A percentile compares a stretch with the other conserved stretches of the same genome.
These are phyloP conservation scores for Netelia inedita DNA, from an alignment of 2,888 invertebrate genomes.

Conservation along the genomic window DNA sequence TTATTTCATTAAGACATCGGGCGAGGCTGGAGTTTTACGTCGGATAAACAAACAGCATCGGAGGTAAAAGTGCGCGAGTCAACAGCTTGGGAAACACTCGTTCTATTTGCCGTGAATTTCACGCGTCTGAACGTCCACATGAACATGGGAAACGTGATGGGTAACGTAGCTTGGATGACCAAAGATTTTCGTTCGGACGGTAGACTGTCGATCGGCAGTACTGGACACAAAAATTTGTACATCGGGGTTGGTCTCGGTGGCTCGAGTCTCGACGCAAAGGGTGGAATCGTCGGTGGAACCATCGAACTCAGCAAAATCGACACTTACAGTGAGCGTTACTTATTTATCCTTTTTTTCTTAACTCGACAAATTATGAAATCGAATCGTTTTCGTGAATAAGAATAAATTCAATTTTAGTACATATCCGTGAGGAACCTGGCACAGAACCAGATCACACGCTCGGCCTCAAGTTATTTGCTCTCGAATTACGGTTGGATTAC, in stretches of 20 bases:
- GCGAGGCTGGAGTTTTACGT: constrained; percentile 87
- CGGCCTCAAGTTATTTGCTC: constrained; percentile 92
- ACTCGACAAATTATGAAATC: constrained; percentile 30
- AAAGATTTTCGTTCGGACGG: constrained; percentile 97
- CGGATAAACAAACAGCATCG: constrained; percentile 87
- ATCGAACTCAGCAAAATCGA: constrained; percentile 96
- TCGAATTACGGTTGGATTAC: constrained; percentile 97
- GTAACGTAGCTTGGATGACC: constrained; percentile 98
- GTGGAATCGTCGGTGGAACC: constrained; percentile 98
- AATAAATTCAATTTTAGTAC: constrained; percentile 87
- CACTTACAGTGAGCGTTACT: constrained; percentile 89
- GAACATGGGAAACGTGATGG: constrained; percentile 99
- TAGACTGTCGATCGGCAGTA: constrained; percentile 96
- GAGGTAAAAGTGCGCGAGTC: constrained; percentile 89
- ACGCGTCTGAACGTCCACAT: constrained; percentile 98
- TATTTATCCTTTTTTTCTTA: constrained; percentile 34
- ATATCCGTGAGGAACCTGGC: constrained; percentile 95
- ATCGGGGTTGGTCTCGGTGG: constrained; percentile 95
- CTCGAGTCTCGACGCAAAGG: constrained; percentile 97
- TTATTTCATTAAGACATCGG: constrained; percentile 84
- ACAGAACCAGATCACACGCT: constrained; percentile 95
- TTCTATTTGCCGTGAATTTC: constrained; percentile 98
- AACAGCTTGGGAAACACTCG: constrained; percentile 96
- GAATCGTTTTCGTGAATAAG: constrained; percentile 5
- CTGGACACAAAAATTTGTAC: constrained; percentile 97